A percentile compares a stretch with the other conserved stretches of the same genome.
Conservation (phyloP, 1,140 invertebrate genomes). For the Drosophila hydei region DNA sequence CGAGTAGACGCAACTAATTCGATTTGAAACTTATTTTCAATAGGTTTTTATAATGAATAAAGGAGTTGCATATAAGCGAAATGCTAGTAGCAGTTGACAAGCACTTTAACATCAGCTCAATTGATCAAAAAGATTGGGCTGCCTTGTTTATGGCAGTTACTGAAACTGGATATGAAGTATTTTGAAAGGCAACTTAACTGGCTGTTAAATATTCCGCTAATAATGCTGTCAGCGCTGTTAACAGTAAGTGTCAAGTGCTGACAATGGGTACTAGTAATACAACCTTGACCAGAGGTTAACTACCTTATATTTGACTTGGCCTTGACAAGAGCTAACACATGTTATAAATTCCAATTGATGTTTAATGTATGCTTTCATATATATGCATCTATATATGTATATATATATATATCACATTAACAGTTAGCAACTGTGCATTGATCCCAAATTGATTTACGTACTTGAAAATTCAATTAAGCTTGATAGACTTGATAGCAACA, state of each 20-base stretch:
- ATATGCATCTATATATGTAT: too few relatives aligned
- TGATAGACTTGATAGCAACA: neutral
- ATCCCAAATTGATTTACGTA: constrained; percentile 16
- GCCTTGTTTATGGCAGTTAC: neutral
- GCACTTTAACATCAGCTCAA: neutral
- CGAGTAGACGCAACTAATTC: neutral
- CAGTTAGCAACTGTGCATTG: neutral
- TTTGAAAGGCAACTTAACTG: neutral
- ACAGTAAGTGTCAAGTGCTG: too few relatives aligned
- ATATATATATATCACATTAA: neutral
- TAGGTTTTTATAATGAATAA: neutral
- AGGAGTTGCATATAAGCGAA: neutral
- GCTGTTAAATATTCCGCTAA: neutral
- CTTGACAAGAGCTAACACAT: too few relatives aligned
- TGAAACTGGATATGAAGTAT: neutral
- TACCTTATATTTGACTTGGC: too few relatives aligned
- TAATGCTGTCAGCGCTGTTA: too few relatives aligned
- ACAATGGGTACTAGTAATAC: too few relatives aligned
- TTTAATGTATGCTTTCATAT: neutral
- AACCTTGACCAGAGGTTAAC: neutral
- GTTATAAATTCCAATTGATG: neutral
- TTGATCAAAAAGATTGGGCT: neutral
- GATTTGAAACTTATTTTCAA: constrained; percentile 1
- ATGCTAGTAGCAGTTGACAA: neutral
- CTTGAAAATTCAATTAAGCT: constrained; percentile 21